phyloP scores from a whole-genome alignment of 2,797 vertebrate species.

The Capromys pilorides region DNA sequence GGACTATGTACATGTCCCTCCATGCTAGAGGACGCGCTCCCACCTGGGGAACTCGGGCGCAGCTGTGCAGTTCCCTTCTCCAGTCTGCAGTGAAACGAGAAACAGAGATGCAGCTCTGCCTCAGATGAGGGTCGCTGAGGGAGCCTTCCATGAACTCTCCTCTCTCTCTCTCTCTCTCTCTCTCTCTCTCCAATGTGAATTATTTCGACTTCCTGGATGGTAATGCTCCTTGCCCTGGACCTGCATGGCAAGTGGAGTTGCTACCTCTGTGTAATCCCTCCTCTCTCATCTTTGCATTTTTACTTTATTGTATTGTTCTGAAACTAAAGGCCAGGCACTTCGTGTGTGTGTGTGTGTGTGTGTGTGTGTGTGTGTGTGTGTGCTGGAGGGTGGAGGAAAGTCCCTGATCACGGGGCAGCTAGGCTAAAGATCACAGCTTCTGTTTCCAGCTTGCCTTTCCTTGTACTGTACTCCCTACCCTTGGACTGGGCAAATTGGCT shows the following conservation, averaged over 20 bases:
- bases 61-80: not conserved
- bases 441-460: not conserved
- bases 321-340: not conserved
- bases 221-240: not conserved
- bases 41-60: no score
- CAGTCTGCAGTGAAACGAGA: not conserved
- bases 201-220: not conserved
- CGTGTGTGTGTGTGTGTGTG: not conserved
- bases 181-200: not conserved
- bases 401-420: not conserved
- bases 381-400: accelerated
- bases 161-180: no score
- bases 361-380: not conserved
- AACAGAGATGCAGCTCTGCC: not conserved
- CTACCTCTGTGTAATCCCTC: not conserved
- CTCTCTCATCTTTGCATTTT: not conserved
- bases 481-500: not conserved
- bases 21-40: no score
- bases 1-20: not conserved
- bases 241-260: not conserved
- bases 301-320: not conserved
- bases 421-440: not conserved
- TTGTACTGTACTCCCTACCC: not conserved
- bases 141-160: not conserved
- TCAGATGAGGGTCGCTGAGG: not conserved